Conservation (phyloP, 1,140 invertebrate genomes). For the Procambarus virginalis region DNA sequence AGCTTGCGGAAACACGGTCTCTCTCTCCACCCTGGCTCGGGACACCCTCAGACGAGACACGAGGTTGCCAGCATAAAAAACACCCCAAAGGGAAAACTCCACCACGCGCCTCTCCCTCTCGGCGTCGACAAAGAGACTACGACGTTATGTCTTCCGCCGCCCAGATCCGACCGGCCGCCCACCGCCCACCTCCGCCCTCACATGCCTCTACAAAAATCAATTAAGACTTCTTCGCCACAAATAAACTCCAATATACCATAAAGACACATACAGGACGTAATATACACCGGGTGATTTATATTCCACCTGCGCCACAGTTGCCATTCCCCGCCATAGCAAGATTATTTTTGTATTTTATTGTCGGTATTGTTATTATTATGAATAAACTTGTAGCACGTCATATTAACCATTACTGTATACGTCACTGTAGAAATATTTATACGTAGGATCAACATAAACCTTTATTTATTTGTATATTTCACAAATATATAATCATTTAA, state of each 20-base stretch:
- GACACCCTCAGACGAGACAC: background rate
- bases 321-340: background rate
- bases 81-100: background rate
- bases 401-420: too few relatives aligned
- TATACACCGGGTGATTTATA: background rate
- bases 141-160: constrained; percentile 21
- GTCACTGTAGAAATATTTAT: too few relatives aligned
- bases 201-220: too few relatives aligned
- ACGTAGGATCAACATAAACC: too few relatives aligned
- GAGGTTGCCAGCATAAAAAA: background rate
- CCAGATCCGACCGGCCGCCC: background rate
- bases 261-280: too few relatives aligned
- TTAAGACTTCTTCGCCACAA: too few relatives aligned
- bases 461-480: too few relatives aligned
- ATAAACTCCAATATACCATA: too few relatives aligned
- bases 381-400: too few relatives aligned
- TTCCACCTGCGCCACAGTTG: background rate
- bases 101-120: background rate
- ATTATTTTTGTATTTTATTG: background rate
- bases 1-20: background rate
- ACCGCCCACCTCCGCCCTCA: too few relatives aligned
- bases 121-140: constrained; percentile 11
- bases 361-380: too few relatives aligned
- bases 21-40: background rate
- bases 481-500: too few relatives aligned